Base-by-base conservation (phyloP, 1,140 invertebrate species). In the Conus ventricosus region DNA sequence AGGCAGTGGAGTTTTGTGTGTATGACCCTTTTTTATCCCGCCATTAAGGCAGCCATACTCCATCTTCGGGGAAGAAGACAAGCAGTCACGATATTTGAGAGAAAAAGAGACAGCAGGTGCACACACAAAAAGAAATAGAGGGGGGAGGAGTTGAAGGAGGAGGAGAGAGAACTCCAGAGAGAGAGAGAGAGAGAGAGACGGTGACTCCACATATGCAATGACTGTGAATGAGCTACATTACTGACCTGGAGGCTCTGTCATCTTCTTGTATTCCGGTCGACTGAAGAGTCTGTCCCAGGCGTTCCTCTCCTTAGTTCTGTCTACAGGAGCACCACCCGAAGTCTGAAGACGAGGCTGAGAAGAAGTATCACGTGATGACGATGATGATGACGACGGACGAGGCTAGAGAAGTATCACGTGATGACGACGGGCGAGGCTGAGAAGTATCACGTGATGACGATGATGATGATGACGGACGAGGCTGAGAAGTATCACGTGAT, bases 221-320 rank as follows among this genome's bases (percentile, higher is more conserved):
- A 39, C 39, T 39, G 39, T 39, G 39, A 57, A 15, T 55, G 23
- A 53, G 11, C 53, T 8, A 55, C 10, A 54, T 11, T 15, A n/a
- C 13, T 76, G n/a, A 87, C 85, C 71, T 87, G 71, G 85, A 7
- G 71, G 17, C 20, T 53, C 51, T 20, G 13, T 81, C 82, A 84
- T 63, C 20, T 84, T 84, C 82, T 87, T 87, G 54, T 87, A 87
- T 71, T 87, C 85, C 6, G 85, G 85, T 80, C 85, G 15, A 51
- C 53, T 87, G 85, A 87, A 87, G 15, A 87, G 85, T 13, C 39
- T 54, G 5, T 87, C 85, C 85, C 85, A 87, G 4, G 71, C 85
- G 27, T 87, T 87, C 13, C 63, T 17, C 27, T 13, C 67, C 39
- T 53, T 75, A 15, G 25, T 63, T 23, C 75, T 71, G 67, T 71